A percentile compares a stretch with the other conserved stretches of the same genome.
Evolutionary conservation across 2,797 vertebrate species (phyloP).

Genomic region (Bradypus variegatus): DNA sequence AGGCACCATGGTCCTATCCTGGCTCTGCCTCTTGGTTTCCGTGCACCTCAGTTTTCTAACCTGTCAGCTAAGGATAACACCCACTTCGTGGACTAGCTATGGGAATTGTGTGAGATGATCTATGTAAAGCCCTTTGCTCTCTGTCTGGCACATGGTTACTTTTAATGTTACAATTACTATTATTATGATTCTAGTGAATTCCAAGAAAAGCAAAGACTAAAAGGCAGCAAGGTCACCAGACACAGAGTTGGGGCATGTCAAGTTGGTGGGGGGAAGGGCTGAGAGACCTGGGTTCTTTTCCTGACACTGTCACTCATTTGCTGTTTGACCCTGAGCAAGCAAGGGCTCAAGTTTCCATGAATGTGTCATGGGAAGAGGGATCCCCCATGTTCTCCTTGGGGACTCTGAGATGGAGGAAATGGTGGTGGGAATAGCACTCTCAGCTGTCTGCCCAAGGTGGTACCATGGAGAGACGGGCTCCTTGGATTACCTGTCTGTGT

Average conservation of each 20-base stretch:
- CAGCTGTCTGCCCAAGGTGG: neutral
- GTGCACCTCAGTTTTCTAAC: neutral
- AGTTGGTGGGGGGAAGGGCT: neutral
- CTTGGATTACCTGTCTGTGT: neutral
- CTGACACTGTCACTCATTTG: neutral
- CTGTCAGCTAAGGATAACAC: neutral
- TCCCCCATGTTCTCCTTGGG: neutral
- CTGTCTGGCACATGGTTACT: neutral
- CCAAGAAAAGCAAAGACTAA: neutral
- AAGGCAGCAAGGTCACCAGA: neutral
- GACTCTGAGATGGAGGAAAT: neutral
- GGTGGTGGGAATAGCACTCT: neutral
- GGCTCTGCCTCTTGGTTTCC: neutral
- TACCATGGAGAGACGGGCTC: neutral
- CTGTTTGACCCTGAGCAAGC: neutral
- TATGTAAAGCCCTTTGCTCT: neutral
- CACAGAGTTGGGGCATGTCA: rapidly evolving
- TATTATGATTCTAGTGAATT: neutral
- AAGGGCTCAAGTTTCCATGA: neutral
- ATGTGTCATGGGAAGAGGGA: neutral
- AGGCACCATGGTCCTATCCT: rapidly evolving
- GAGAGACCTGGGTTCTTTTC: neutral
- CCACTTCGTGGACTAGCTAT: neutral
- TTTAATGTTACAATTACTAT: neutral
- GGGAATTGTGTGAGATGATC: neutral